Evolutionary conservation across 2,888 invertebrate genomes (phyloP).

Genomic region (Drosophila dives): DNA sequence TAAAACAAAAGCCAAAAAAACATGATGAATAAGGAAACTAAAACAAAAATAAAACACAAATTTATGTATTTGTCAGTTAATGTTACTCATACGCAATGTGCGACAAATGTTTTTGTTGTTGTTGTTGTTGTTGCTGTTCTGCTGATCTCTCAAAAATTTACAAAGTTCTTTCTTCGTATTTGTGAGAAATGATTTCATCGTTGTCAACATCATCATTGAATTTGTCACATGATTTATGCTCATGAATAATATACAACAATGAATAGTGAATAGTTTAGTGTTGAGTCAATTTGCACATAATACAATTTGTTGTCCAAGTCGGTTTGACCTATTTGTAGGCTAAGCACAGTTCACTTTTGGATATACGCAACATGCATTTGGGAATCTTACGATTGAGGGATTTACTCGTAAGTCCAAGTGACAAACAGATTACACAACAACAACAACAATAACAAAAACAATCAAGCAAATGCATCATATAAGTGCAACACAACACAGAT

Average conservation of each 20-base stretch:
- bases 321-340: slow-evolving; percentile 31
- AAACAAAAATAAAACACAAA: background rate
- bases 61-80: background rate
- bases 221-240: slow-evolving; percentile 35
- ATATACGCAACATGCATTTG: background rate
- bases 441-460: background rate
- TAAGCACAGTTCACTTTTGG: background rate
- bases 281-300: slow-evolving; percentile 5
- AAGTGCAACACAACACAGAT: background rate
- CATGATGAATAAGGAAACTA: background rate
- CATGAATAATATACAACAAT: slow-evolving; percentile 10
- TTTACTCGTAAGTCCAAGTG: background rate
- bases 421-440: background rate
- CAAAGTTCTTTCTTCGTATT: slow-evolving; percentile 8
- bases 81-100: slow-evolving; percentile 56
- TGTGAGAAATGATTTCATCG: slow-evolving; percentile 44
- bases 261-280: slow-evolving; percentile 8
- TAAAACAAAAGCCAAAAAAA: background rate
- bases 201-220: slow-evolving; percentile 23
- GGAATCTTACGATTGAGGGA: background rate
- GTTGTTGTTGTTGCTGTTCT: background rate
- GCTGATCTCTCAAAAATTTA: slow-evolving; percentile 18
- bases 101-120: background rate
- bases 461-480: background rate
- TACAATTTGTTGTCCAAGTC: slow-evolving; percentile 2